A percentile compares a stretch with the other conserved stretches of the same genome.
Conservation (phyloP, 2,888 invertebrate species). For the Stomorhina lunata region DNA sequence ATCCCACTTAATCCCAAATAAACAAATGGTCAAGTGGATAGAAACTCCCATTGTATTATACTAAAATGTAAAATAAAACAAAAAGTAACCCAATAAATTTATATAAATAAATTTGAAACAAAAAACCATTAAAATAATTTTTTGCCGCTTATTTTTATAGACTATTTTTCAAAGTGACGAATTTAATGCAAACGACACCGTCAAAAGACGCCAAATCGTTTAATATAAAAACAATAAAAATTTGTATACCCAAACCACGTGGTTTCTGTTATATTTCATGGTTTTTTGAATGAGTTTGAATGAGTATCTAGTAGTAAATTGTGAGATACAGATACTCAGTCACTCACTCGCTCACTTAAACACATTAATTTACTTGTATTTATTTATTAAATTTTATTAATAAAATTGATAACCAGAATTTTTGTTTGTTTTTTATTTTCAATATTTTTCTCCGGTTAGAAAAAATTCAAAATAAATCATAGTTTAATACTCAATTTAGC, state of each 20-base stretch:
- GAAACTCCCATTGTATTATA: no score
- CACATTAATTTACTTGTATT: background rate
- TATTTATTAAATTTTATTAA: background rate
- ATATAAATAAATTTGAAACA: background rate
- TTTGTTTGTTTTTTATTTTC: background rate
- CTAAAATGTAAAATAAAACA: no score
- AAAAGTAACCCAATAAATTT: no score
- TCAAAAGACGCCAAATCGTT: background rate
- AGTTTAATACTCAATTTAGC: background rate
- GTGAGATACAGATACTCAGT: background rate
- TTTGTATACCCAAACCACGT: background rate
- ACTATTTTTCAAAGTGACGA: background rate
- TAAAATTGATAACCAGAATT: constrained; percentile 9
- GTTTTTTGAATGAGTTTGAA: background rate
- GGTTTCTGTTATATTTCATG: background rate
- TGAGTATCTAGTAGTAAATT: no score
- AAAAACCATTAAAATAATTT: background rate
- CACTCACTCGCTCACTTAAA: background rate
- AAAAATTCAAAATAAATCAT: constrained; percentile 1
- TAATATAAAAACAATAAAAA: background rate
- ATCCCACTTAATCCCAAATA: background rate
- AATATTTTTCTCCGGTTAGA: background rate
- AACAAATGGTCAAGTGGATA: background rate
- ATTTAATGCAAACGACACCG: background rate
- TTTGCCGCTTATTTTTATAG: background rate